These are phyloP conservation scores for Eulacestoma nigropectus DNA, from an alignment of 2,113 vertebrate species.

Conservation along the genomic window DNA sequence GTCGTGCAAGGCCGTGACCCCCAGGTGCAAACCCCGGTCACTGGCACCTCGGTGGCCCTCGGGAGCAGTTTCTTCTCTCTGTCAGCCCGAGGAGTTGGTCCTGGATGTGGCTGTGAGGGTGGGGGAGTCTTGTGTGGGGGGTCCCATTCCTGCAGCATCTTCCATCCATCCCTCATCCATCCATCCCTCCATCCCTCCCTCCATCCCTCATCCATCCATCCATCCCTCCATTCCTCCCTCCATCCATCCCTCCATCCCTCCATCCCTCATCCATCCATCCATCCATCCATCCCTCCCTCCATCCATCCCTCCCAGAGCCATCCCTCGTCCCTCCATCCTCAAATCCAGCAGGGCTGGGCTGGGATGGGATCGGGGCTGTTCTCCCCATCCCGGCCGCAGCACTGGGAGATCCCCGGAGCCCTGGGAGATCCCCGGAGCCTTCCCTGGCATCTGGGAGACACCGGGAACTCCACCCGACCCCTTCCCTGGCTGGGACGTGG, in stretches of 20 bases:
- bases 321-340: not conserved
- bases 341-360: fast-evolving
- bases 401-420: not conserved
- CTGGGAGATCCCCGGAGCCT: no score
- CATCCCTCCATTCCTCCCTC: not conserved
- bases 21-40: fast-evolving
- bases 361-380: not conserved
- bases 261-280: not conserved
- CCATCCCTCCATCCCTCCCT: not conserved
- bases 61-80: fast-evolving
- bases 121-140: fast-evolving
- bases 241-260: not conserved
- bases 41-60: not conserved
- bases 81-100: fast-evolving
- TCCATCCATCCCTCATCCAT: not conserved
- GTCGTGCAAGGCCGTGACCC: not conserved
- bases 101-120: fast-evolving
- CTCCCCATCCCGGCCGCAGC: not conserved
- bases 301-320: not conserved
- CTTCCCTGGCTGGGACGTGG: fast-evolving
- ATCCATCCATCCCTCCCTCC: not conserved
- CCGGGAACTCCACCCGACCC: not conserved
- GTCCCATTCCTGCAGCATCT: not conserved
- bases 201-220: not conserved
- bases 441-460: not conserved